Conservation (phyloP, 2,797 vertebrate genomes). For the Sebastes baramenuke region DNA sequence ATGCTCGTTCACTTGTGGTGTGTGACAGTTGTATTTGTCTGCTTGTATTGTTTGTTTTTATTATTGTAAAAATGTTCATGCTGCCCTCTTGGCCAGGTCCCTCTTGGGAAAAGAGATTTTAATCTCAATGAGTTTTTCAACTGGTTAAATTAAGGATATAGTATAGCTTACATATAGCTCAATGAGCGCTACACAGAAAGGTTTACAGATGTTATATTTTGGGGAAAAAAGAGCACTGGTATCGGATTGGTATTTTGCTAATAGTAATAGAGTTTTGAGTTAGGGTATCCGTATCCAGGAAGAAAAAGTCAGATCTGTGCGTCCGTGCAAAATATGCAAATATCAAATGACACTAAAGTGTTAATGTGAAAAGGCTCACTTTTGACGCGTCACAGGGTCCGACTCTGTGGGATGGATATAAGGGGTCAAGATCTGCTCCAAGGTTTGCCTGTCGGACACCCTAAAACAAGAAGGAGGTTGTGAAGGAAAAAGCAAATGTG, state of each 20-base stretch:
- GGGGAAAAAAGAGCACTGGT: not conserved
- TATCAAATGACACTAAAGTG: not conserved
- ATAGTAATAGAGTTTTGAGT: not conserved
- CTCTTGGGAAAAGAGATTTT: too few relatives aligned
- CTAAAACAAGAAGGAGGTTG: constrained; percentile 65
- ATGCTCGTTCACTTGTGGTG: too few relatives aligned
- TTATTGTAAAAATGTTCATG: too few relatives aligned
- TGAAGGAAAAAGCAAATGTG: not conserved
- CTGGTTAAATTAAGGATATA: too few relatives aligned
- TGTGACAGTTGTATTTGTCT: too few relatives aligned
- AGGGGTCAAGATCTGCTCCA: constrained; percentile 86
- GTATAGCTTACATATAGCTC: too few relatives aligned
- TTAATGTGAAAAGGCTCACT: constrained; percentile 75
- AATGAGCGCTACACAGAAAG: not conserved
- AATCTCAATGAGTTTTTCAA: too few relatives aligned
- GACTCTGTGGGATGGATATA: constrained; percentile 93
- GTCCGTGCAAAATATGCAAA: not conserved
- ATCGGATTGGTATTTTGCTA: not conserved
- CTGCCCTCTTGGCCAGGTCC: too few relatives aligned
- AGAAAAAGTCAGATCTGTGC: not conserved
- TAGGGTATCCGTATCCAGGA: accelerated
- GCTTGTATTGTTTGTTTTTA: too few relatives aligned
- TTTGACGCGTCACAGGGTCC: constrained; percentile 91
- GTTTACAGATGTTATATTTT: not conserved
- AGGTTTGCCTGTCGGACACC: constrained; percentile 85